Base-by-base conservation (phyloP, 2,113 vertebrate species). In the Varanus salvator region DNA sequence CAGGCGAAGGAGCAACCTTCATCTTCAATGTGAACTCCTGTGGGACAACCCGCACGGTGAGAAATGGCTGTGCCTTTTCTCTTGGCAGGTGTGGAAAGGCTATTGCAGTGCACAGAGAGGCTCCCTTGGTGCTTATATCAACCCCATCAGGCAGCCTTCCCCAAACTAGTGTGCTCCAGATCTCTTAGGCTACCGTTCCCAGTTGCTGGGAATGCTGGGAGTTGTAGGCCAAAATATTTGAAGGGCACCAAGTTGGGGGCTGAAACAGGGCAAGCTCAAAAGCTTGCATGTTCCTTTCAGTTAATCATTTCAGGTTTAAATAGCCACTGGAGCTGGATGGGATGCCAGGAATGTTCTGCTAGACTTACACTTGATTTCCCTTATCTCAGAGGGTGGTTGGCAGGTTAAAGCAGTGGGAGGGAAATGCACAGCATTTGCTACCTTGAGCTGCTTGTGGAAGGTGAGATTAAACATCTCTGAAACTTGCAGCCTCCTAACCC, bases 1-100 rank as follows among this genome's bases (percentile, higher is more conserved):
- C 95, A 69, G 90, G 94, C 78, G 94, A 57, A 15, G 92, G 89
- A 19, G 95, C 94, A 15, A 91, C 90, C 1, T 97, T 96, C 86
- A 80, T 88, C 44, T 96, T 97, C 50, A 72, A 1, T 14, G 92
- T 94, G 44, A 95, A 90, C 12, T 38, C 90, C 0, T 95, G 93
- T 91, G 94, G 93, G 86, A 95, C 96, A 68, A 96, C 77, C 1
- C 96, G 94, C 83, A 95, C 91, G 90, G 95, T 95, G 93, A 89
- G 15, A 21, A 8, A 1, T 0, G 8, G 60, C 9, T 72, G n/a
- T 8, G 1, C 34, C 14, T 23, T 17, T 44, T n/a, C 27, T 29
- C 44, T 5, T 27, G 17, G 15, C 31, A 34, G 25, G 8, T 25
- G 9, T 25, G 54, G 68, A 31, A 72, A 72, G 19, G 69, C 21